A percentile compares a stretch with the other conserved stretches of the same genome.
Conservation (phyloP, 2,113 vertebrate species). For the Taurulus bubalis region DNA sequence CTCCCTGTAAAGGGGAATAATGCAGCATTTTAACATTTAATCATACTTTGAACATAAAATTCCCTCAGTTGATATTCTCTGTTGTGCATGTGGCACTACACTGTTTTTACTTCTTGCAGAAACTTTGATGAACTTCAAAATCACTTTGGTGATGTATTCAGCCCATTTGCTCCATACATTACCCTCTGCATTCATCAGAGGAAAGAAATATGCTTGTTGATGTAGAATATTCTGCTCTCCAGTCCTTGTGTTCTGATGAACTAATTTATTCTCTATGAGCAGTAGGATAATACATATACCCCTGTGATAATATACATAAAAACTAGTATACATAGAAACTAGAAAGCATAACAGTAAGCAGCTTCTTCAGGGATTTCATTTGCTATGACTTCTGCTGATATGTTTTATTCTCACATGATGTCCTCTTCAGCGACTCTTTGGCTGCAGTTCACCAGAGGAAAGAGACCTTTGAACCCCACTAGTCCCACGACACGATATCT, state of each 20-base stretch:
- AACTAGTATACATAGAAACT: no score
- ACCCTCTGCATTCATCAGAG: slow-evolving; percentile 25
- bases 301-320: no score
- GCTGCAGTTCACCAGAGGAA: slow-evolving; percentile 56
- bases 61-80: slow-evolving; percentile 12
- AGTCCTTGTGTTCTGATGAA: slow-evolving; percentile 67
- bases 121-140: slow-evolving; percentile 50
- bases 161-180: slow-evolving; percentile 35
- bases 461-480: slow-evolving; percentile 54
- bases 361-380: slow-evolving; percentile 54
- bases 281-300: not conserved
- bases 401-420: slow-evolving; percentile 40
- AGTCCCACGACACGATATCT: slow-evolving; percentile 37
- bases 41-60: not conserved
- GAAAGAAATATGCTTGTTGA: slow-evolving; percentile 50
- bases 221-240: slow-evolving; percentile 46
- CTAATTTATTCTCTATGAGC: slow-evolving; percentile 64
- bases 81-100: slow-evolving; percentile 8
- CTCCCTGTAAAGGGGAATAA: not conserved
- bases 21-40: not conserved
- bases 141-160: slow-evolving; percentile 29
- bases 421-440: slow-evolving; percentile 56
- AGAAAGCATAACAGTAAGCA: not conserved
- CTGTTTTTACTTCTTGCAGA: slow-evolving; percentile 28
- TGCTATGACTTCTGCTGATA: slow-evolving; percentile 61